phyloP scores from a whole-genome alignment of 2,797 vertebrate species.

The Protosalanx chinensis region DNA sequence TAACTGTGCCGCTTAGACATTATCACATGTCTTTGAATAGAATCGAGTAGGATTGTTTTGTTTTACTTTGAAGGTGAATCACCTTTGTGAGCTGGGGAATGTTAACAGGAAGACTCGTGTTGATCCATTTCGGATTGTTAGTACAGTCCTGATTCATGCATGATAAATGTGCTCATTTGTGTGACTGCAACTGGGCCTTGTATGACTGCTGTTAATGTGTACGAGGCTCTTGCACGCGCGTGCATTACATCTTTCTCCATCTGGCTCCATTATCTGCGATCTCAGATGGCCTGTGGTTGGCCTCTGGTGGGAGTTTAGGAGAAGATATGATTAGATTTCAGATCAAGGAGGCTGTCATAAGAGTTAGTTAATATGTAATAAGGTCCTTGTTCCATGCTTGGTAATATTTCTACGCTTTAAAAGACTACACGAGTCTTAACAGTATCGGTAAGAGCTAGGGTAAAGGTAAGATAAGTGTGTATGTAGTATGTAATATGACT shows the following conservation, averaged over 20 bases:
- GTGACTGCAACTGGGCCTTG: background rate
- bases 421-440: too few relatives aligned
- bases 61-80: background rate
- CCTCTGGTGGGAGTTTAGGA: background rate
- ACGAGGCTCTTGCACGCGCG: background rate
- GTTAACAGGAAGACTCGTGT: too few relatives aligned
- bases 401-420: too few relatives aligned
- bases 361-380: too few relatives aligned
- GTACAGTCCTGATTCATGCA: background rate
- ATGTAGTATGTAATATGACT: too few relatives aligned
- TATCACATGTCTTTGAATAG: conserved; percentile 46
- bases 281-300: background rate
- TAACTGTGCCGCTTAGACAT: conserved; percentile 60
- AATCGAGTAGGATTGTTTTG: conserved; percentile 49
- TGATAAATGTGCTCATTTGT: background rate
- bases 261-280: background rate
- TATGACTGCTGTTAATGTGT: background rate
- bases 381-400: too few relatives aligned
- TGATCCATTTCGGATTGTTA: background rate
- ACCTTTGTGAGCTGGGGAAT: background rate
- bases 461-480: too few relatives aligned
- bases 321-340: too few relatives aligned
- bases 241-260: background rate
- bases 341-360: too few relatives aligned
- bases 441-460: too few relatives aligned